Evolutionary conservation across 1,140 invertebrate genomes (phyloP).

Genomic region (Ylistrum balloti): DNA sequence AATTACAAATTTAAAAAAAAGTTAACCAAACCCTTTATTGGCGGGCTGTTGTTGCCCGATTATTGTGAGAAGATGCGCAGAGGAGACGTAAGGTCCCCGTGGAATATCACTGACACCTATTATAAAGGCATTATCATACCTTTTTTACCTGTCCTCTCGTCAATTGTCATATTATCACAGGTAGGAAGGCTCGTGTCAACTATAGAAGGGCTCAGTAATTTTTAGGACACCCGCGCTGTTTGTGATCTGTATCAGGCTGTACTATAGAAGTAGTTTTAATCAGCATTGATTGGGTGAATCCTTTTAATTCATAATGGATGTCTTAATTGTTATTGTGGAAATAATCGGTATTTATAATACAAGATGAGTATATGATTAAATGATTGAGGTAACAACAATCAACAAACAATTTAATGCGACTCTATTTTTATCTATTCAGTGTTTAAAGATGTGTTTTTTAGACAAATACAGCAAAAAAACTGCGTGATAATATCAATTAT

Average conservation of each 20-base stretch:
- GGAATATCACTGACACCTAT: neutral
- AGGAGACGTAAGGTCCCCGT: neutral
- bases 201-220: neutral
- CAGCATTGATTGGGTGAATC: neutral
- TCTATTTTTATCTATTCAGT: no score
- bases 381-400: neutral
- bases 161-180: conserved; percentile 38
- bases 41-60: neutral
- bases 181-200: neutral
- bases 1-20: neutral
- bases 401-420: no score
- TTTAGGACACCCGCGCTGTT: conserved; percentile 14
- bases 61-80: conserved; percentile 12
- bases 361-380: conserved; percentile 8
- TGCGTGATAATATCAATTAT: no score
- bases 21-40: neutral
- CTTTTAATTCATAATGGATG: neutral
- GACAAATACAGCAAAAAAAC: no score
- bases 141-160: neutral
- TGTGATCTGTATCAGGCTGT: neutral
- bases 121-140: neutral
- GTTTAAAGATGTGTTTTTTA: no score
- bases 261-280: neutral
- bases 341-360: neutral
- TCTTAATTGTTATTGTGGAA: conserved; percentile 5